Conservation (phyloP, 2,113 vertebrate genomes). For the Ceyx margarethae region DNA sequence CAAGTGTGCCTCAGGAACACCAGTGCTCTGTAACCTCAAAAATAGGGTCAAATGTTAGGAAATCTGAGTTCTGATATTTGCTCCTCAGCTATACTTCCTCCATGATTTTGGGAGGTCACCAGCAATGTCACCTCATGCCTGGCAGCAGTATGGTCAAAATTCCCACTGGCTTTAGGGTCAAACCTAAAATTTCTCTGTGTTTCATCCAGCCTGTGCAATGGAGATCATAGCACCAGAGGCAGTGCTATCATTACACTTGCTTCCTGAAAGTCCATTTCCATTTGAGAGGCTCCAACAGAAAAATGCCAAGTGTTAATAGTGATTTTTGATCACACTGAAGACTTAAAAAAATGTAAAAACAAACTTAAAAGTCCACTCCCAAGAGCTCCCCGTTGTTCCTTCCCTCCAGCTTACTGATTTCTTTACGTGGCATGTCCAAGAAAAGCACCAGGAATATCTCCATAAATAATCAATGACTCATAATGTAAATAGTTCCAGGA, state of each 20-base stretch:
- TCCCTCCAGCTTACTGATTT: background rate
- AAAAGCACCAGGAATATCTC: constrained; percentile 22
- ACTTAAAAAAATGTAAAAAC: background rate
- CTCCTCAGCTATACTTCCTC: background rate
- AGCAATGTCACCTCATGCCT: background rate
- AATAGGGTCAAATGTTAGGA: background rate
- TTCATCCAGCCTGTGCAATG: background rate
- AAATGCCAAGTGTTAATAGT: background rate
- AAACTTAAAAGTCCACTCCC: background rate
- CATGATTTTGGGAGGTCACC: background rate
- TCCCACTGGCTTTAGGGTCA: background rate
- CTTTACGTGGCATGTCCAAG: background rate
- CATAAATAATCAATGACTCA: constrained; percentile 23
- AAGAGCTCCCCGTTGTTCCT: background rate
- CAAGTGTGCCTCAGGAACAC: background rate
- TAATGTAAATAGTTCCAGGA: constrained; percentile 29
- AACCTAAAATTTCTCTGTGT: background rate
- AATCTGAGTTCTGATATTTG: background rate
- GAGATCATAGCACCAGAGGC: background rate
- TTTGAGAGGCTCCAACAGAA: background rate
- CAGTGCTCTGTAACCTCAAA: background rate
- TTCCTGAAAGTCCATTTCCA: background rate
- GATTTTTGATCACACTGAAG: background rate
- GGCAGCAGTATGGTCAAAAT: background rate
- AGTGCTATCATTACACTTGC: fast-evolving